These are phyloP conservation scores for Trichomalopsis sarcophagae DNA, from an alignment of 1,140 invertebrate genomes.

Conservation along the genomic window DNA sequence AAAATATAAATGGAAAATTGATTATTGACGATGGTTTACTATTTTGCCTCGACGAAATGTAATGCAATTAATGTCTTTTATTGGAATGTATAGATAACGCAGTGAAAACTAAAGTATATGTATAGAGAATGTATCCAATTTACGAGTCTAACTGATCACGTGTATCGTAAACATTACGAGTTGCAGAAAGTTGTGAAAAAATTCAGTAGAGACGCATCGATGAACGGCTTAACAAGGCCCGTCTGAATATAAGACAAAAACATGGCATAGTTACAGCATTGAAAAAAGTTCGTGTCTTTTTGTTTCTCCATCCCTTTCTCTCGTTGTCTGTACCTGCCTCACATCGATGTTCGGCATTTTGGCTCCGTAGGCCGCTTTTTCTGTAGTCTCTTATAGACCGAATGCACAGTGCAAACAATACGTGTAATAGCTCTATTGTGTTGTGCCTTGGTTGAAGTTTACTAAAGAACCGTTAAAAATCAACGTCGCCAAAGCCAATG, in stretches of 20 bases:
- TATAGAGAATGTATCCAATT: no score
- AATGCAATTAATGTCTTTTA: background rate
- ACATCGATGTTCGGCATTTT: background rate
- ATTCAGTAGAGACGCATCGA: background rate
- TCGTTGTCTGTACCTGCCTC: background rate
- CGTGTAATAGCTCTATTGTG: background rate
- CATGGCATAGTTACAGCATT: background rate
- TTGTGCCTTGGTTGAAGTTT: background rate
- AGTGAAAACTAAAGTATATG: background rate
- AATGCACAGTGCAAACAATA: background rate
- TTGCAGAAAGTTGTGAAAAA: no score
- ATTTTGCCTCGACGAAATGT: background rate
- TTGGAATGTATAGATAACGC: background rate
- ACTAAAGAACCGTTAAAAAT: background rate
- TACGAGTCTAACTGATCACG: no score
- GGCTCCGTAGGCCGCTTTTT: background rate
- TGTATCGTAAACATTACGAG: no score
- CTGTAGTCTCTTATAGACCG: background rate
- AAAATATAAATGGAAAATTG: constrained; percentile 31
- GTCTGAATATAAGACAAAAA: background rate
- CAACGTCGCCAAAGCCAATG: background rate
- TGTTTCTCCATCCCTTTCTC: no score
- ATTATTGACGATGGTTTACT: constrained; percentile 3
- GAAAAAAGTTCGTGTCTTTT: background rate
- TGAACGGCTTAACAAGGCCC: background rate